Percentiles rank a stretch among this genome's conserved stretches.
Conservation (phyloP, 2,888 invertebrate genomes). For the Tortricodes alternella region DNA sequence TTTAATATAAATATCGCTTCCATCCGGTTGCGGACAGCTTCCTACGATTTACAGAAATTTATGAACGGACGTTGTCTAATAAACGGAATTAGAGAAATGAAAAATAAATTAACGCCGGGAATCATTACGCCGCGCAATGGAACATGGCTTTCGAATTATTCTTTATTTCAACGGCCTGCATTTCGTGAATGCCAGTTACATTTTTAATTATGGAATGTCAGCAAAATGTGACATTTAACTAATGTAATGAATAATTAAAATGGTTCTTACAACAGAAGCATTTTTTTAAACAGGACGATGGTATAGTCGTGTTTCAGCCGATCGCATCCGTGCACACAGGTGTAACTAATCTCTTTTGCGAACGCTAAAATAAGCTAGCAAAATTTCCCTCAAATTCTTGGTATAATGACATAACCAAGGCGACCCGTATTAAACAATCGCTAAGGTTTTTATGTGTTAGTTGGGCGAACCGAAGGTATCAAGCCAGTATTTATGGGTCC, state of each 20-base stretch:
- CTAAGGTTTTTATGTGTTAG: not conserved
- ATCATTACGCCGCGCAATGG: not conserved
- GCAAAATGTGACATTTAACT: too few relatives aligned
- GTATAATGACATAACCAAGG: not conserved
- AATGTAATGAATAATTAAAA: too few relatives aligned
- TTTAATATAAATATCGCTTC: conserved; percentile 18
- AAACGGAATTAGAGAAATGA: conserved; percentile 25
- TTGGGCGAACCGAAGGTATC: conserved; percentile 4
- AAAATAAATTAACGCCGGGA: conserved; percentile 18
- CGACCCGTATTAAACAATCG: conserved; percentile 9
- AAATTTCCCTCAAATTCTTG: not conserved
- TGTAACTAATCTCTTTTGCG: too few relatives aligned
- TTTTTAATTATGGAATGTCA: not conserved
- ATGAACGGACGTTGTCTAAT: conserved; percentile 29
- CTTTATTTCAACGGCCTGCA: not conserved
- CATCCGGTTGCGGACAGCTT: conserved; percentile 18
- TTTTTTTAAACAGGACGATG: too few relatives aligned
- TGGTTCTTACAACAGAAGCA: too few relatives aligned
- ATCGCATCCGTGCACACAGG: too few relatives aligned
- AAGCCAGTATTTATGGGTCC: conserved; percentile 9
- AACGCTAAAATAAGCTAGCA: not conserved
- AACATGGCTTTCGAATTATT: not conserved
- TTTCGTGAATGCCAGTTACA: not conserved
- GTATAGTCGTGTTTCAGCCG: too few relatives aligned
- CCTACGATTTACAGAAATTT: conserved; percentile 25